A percentile compares a stretch with the other conserved stretches of the same genome.
These are phyloP conservation scores for Ploceus nigricollis DNA, from an alignment of 2,113 vertebrate genomes.

Conservation along the genomic window DNA sequence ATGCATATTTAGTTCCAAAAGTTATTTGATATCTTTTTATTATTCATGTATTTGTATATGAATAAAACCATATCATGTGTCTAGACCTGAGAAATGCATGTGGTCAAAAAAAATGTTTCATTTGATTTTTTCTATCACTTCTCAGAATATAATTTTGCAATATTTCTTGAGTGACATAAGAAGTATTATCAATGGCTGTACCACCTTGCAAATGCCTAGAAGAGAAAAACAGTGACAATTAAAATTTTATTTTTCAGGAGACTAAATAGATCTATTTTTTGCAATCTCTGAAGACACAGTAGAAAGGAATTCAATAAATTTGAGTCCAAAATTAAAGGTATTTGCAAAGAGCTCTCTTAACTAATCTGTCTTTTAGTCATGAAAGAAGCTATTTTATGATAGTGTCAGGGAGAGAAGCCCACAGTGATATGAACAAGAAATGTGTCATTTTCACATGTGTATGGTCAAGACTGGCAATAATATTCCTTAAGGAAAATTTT, in stretches of 20 bases:
- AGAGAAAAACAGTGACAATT: neutral
- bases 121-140: neutral
- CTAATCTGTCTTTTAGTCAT: neutral
- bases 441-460: neutral
- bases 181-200: neutral
- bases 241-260: neutral
- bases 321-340: neutral
- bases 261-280: neutral
- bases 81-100: neutral
- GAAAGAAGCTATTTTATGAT: neutral
- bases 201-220: neutral
- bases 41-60: neutral
- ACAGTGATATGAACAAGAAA: neutral
- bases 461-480: neutral
- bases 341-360: neutral
- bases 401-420: neutral
- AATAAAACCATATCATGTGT: neutral
- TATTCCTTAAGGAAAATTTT: neutral
- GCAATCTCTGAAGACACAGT: neutral
- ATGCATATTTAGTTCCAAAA: neutral
- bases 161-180: neutral
- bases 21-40: neutral
- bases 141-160: neutral
- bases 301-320: neutral
- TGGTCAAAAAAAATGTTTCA: neutral